phyloP scores from a whole-genome alignment of 2,113 vertebrate genomes.

The Pogona vitticeps region DNA sequence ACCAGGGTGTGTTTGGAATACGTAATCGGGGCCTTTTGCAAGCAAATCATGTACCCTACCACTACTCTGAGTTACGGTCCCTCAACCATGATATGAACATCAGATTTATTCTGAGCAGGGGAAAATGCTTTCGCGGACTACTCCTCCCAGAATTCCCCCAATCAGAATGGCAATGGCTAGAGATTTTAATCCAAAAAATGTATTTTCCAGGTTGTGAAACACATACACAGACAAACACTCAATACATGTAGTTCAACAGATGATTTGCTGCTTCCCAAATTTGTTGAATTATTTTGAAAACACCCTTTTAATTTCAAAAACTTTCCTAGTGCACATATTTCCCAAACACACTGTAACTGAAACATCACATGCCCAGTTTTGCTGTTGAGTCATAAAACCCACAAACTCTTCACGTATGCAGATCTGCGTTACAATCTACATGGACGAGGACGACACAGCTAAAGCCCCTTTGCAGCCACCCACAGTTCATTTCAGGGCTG shows the following conservation, averaged over 20 bases:
- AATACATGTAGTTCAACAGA: neutral
- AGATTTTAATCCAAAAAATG: too few relatives aligned
- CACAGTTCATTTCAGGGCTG: constrained; percentile 69
- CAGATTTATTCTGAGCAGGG: too few relatives aligned
- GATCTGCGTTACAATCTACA: constrained; percentile 71
- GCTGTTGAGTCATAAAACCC: constrained; percentile 67
- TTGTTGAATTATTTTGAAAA: constrained; percentile 35
- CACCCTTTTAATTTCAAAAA: constrained; percentile 27
- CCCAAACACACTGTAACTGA: constrained; percentile 57
- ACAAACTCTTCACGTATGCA: constrained; percentile 69
- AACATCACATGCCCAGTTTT: constrained; percentile 54
- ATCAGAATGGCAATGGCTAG: too few relatives aligned
- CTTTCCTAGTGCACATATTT: constrained; percentile 33
- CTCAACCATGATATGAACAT: too few relatives aligned
- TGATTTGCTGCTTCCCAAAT: constrained; percentile 26
- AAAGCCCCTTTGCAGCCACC: constrained; percentile 65
- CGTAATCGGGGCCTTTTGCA: neutral
- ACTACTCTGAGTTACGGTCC: too few relatives aligned
- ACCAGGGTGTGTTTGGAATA: too few relatives aligned
- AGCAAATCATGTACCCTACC: neutral
- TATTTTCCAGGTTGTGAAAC: neutral
- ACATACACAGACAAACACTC: neutral
- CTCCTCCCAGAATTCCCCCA: too few relatives aligned
- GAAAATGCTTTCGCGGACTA: too few relatives aligned
- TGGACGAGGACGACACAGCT: constrained; percentile 61